These are phyloP conservation scores for Esox niger DNA, from an alignment of 2,113 vertebrate species.

Conservation along the genomic window DNA sequence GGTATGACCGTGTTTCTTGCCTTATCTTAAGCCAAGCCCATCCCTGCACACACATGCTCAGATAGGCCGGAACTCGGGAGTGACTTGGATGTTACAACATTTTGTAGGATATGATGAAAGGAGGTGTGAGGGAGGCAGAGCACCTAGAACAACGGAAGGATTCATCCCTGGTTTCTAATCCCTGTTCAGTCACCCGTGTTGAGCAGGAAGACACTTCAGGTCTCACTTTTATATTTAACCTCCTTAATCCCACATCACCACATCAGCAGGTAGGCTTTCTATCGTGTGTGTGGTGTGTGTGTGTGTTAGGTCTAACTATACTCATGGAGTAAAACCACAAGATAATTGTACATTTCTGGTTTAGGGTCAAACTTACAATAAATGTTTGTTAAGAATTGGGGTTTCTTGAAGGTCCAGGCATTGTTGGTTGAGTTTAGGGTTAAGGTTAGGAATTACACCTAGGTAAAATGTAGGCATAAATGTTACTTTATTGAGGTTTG, in stretches of 20 bases:
- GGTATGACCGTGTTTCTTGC: constrained; percentile 49
- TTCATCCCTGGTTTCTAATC: constrained; percentile 2
- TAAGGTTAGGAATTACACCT: no score
- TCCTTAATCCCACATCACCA: constrained; percentile 36
- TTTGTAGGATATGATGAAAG: constrained; percentile 38
- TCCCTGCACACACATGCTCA: constrained; percentile 46
- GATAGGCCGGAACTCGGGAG: constrained; percentile 35
- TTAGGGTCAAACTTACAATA: no score
- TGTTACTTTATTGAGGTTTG: no score
- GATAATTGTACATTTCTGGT: no score
- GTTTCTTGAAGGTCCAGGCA: no score
- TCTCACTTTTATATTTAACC: not conserved
- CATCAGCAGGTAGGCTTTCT: constrained; percentile 44
- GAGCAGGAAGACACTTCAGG: constrained; percentile 1
- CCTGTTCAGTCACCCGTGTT: not conserved
- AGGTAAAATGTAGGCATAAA: no score
- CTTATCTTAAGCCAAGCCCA: constrained; percentile 37
- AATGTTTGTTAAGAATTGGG: no score
- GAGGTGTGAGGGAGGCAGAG: constrained; percentile 21
- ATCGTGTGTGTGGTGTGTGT: constrained; percentile 5
- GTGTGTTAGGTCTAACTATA: no score
- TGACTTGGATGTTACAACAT: constrained; percentile 50
- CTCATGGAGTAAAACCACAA: no score
- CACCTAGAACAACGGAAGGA: constrained; percentile 24
- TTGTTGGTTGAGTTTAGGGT: no score